Evolutionary conservation across 2,797 vertebrate species (phyloP), one percentile per base, ranked within the genome.

Genomic region (Silurus lanzhouensis): DNA sequence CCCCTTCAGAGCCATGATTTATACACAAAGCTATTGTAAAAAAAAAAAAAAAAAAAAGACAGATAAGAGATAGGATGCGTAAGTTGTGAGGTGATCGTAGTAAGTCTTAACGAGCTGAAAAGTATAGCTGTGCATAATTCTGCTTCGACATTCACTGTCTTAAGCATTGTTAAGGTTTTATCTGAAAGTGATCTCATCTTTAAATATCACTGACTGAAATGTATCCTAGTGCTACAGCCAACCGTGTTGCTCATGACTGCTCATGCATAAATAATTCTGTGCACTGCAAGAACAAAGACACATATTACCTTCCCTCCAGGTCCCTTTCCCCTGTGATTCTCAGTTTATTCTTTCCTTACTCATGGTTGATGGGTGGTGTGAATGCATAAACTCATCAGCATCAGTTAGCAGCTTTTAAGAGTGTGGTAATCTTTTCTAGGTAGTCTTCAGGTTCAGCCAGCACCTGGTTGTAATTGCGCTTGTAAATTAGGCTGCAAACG

Each of bases 151-250:
- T 75, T 75, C 38, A 75, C 25, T 48, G 67, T 67, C 74, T 79
- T 27, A 48, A 84, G 75, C 52, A 82, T 71, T 55, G 27, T 31
- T 27, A 68, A 60, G 3, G 2, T 82, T 80, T 85, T 67, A 72
- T 80, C 38, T 63, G 7, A 20, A 52, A 60, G 27, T 38, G 68
- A 52, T 67, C 60, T 92, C 90, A 92, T 68, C 88, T 88, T 90
- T 92, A 91, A 93, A 92, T 91, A 93, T 92, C 90, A 44, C 48
- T 63, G 74, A 83, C 38, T 72, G 57, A 83, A 83, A 64, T 52
- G 58, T 83, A 55, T 63, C 57, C 44, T 55, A 72, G 27, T 82
- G 27, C 46, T 77, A 55, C 60, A 71, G 58, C 31, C 27, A 61
- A 72, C 13, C 48, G 64, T 83, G 68, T 71, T 10, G 12, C 44